Evolutionary conservation across 2,113 vertebrate genomes (phyloP), one percentile per base, ranked within the genome.

Genomic region (Pardalotus punctatus): DNA sequence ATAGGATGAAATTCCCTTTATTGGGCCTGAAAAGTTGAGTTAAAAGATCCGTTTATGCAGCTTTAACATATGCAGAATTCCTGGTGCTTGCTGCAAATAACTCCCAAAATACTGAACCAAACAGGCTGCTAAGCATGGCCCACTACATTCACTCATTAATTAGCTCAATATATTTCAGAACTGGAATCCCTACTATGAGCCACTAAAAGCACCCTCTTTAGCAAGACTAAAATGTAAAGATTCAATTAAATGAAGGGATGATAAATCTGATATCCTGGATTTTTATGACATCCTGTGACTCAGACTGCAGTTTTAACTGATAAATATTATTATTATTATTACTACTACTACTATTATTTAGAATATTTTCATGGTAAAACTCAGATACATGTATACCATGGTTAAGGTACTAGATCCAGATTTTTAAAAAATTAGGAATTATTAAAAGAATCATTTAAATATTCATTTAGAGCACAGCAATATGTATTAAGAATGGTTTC

Each of bases 231-330:
- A 97, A 95, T 60, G 29, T 53, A 97, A 97, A 89, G 56, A 57
- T 73, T 94, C 88, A 96, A 97, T 93, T 88, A 97, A 96, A 81
- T 78, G 81, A 84, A 72, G 43, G 79, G 81, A 56, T 96, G 90
- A 95, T 88, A 97, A 93, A 90, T 76, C 56, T 86, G 83, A 71
- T 88, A 80, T 58, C 88, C 84, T 88, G 27, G 84, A 81, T 83
- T 96, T 96, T 73, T 31, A 22, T 81, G 73, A 95, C 73, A 88
- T 65, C 45, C 58, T 84, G 76, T 66, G 47, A 78, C 65, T 93
- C 48, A 87, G 42, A 62, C 94, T 40, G 40, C 40, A 85, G 66
- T 79, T 95, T 83, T 81, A 96, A 95, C 42, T 38, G 53, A 92
- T 96, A 84, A 84, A 86, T 43, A 84, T 45, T 62, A 50, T 7